Base-by-base conservation (phyloP, 2,888 invertebrate genomes). In the Dorcus hopei region DNA sequence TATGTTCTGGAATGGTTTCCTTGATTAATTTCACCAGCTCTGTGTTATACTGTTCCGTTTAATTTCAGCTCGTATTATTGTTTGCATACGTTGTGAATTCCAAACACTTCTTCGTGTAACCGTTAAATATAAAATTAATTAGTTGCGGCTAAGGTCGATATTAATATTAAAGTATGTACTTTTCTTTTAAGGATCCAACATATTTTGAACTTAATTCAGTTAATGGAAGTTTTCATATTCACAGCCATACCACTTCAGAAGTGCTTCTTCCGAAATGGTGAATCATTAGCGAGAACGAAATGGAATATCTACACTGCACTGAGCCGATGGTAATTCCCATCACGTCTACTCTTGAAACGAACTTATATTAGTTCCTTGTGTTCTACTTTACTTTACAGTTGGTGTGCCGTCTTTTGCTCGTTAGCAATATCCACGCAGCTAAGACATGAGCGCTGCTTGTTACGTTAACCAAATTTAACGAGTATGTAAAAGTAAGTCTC, bases 11-110 rank as follows among this genome's bases (percentile, higher is more conserved):
- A 59, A 68, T 64, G 61, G 65, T 63, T 68, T 68, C 66, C 68
- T 70, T 70, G 68, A 71, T 71, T 71, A 71, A 71, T 71, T 70
- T 69, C 63, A 62, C 59, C 61, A 58, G 57, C 57, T 55, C 61
- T 58, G 39, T 45, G 51, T 45, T 56, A 53, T 54, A 49, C 51
- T 54, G 58, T 55, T 52, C 55, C 54, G 55, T 59, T 54, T 59
- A 51, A 53, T 53, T 53, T 43, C 19, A 52, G 52, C 52, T 52
- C 43, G 52, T 49, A 55, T 59, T 59, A 54, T 59, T 59, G 50
- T 54, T 59, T 54, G 51, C 54, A 58, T 58, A 58, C 53, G 52
- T 57, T 57, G 53, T 57, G 52, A 58, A 54, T 54, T 54, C 49
- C 26, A 38, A 38, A 54, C 49, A 54, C 48, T 48, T 33, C 26